Evolutionary conservation across 2,113 vertebrate genomes (phyloP), one percentile per base, ranked within the genome.

Genomic region (Chinchilla lanigera): DNA sequence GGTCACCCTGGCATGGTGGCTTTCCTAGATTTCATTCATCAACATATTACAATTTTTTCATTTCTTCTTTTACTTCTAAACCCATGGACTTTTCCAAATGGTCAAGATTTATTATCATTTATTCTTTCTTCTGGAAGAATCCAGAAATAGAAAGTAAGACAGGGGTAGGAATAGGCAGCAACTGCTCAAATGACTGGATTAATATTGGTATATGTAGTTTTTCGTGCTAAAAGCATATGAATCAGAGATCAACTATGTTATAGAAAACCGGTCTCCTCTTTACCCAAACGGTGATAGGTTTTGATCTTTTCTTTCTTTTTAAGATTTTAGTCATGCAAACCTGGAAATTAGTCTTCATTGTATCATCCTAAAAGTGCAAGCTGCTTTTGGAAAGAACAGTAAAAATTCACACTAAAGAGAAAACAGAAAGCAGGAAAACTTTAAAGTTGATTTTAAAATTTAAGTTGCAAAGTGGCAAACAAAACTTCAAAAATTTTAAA

Each of bases 391-490:
- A 97, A 97, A 92, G 69, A 92, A 85, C 52, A 93, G 78, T 90
- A 94, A 93, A 92, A 94, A 94, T 83, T 67, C 75, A 96, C 47
- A 90, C 54, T 93, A 69, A 92, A 73, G 6, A 92, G 61, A 96
- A 93, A 95, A 89, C 75, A 90, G 58, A 89, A 94, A 89, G 67
- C 58, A 93, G 87, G 71, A n/a, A 93, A 96, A 75, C 17, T 83
- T 89, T 88, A 93, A 93, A 93, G 56, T 92, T 96, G 85, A 93
- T 87, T 95, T 97, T 93, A 61, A 97, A 97, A 85, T 87, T 41
- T 60, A 71, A 11, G 69, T 95, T 96, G 75, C 77, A 94, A 95
- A 97, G 95, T 82, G 81, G 92, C 95, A 97, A 97, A 94, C 94
- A 86, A 88, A 96, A 95, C 61, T 80, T 93, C 78, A 67, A 87